Evolutionary conservation across 2,113 vertebrate genomes (phyloP).

Genomic region (Calypte anna): DNA sequence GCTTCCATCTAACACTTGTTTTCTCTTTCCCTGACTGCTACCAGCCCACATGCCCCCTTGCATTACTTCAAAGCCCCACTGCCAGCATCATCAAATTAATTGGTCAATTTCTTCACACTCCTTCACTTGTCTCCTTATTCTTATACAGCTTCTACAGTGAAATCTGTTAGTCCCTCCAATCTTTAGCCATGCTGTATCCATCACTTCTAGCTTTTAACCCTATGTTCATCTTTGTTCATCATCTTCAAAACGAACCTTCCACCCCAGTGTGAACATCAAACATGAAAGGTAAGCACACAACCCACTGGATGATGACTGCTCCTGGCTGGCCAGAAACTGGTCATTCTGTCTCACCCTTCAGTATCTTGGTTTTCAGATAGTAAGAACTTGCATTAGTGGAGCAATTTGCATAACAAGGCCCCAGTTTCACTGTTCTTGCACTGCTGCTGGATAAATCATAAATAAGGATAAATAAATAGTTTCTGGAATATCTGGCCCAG

Average conservation of each 20-base stretch:
- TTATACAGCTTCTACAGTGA: background rate
- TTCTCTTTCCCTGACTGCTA: background rate
- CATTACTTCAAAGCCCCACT: background rate
- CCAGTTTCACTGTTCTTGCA: background rate
- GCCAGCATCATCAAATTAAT: background rate
- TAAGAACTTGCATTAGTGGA: background rate
- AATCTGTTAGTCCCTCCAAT: background rate
- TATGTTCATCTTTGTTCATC: rapidly evolving
- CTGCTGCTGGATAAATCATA: background rate
- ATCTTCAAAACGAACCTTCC: background rate
- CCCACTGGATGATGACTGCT: background rate
- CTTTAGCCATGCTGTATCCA: background rate
- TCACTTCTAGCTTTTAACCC: background rate
- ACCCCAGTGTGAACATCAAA: rapidly evolving
- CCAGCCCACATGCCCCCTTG: background rate
- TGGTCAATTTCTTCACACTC: background rate
- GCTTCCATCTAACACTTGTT: background rate
- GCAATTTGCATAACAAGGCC: background rate
- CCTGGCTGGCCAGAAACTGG: background rate
- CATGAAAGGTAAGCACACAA: background rate
- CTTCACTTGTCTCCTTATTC: background rate
- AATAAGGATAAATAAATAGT: background rate
- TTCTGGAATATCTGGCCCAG: background rate
- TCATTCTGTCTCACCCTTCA: background rate
- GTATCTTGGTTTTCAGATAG: background rate